Conservation (phyloP, 2,113 vertebrate genomes). For the Rhegmatorhina hoffmannsi region DNA sequence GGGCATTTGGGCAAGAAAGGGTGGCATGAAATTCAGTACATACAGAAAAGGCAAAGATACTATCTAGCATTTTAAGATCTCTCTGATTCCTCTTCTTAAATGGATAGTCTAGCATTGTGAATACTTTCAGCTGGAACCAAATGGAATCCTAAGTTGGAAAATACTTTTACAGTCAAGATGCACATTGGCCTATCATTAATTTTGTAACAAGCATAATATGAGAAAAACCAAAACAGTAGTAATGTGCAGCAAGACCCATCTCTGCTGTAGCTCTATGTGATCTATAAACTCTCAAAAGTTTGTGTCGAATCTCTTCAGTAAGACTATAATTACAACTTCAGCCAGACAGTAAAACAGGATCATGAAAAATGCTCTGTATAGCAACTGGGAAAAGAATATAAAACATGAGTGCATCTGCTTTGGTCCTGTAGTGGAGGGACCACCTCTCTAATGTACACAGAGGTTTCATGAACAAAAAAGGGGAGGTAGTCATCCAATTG, state of each 20-base stretch:
- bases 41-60: background rate
- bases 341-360: background rate
- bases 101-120: background rate
- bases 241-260: background rate
- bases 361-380: background rate
- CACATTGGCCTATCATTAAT: background rate
- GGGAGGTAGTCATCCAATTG: background rate
- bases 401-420: background rate
- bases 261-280: background rate
- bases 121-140: constrained; percentile 21
- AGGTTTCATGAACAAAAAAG: background rate
- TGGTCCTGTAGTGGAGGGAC: background rate
- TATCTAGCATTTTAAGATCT: background rate
- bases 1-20: background rate
- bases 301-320: background rate
- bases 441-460: background rate
- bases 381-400: background rate
- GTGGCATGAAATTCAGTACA: background rate
- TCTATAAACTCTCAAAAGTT: background rate
- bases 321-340: background rate
- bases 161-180: background rate
- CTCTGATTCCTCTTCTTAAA: background rate
- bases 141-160: background rate
- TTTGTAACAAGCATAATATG: background rate
- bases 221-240: background rate